Evolutionary conservation across 2,113 vertebrate genomes (phyloP).

Genomic region (Poeciliopsis prolifica): DNA sequence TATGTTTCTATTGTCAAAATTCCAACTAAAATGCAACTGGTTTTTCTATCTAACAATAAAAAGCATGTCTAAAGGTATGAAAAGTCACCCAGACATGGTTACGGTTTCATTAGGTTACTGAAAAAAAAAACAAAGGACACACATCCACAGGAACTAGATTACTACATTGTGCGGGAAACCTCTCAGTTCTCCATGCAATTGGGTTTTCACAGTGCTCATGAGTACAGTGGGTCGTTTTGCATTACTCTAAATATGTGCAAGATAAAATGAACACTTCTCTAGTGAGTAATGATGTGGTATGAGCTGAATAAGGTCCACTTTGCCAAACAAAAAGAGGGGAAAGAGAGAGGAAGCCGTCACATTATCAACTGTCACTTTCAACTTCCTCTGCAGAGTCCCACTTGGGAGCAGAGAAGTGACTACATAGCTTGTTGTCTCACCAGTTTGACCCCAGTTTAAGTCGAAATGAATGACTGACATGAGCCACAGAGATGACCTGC

Average conservation of each 20-base stretch:
- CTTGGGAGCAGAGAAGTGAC: constrained; percentile 8
- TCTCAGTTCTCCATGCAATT: constrained; percentile 33
- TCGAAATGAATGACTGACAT: constrained; percentile 55
- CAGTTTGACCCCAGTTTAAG: constrained; percentile 44
- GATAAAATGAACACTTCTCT: background rate
- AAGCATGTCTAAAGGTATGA: too few relatives aligned
- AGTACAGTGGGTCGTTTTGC: background rate
- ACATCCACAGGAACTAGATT: background rate
- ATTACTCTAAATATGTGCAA: background rate
- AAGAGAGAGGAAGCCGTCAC: constrained; percentile 53
- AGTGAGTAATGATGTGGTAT: background rate
- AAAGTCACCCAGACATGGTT: background rate
- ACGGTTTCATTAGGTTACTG: background rate
- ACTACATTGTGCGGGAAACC: constrained; percentile 15
- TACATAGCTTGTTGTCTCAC: constrained; percentile 27
- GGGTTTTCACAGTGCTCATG: background rate
- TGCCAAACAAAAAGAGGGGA: constrained; percentile 45
- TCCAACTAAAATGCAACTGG: too few relatives aligned
- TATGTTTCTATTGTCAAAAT: background rate
- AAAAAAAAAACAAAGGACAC: background rate
- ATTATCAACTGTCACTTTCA: constrained; percentile 53
- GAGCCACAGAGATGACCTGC: constrained; percentile 51
- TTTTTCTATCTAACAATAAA: too few relatives aligned
- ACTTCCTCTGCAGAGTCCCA: constrained; percentile 44
- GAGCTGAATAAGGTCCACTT: background rate